Evolutionary conservation across 2,888 invertebrate species (phyloP).

Genomic region (Elegia similella): DNA sequence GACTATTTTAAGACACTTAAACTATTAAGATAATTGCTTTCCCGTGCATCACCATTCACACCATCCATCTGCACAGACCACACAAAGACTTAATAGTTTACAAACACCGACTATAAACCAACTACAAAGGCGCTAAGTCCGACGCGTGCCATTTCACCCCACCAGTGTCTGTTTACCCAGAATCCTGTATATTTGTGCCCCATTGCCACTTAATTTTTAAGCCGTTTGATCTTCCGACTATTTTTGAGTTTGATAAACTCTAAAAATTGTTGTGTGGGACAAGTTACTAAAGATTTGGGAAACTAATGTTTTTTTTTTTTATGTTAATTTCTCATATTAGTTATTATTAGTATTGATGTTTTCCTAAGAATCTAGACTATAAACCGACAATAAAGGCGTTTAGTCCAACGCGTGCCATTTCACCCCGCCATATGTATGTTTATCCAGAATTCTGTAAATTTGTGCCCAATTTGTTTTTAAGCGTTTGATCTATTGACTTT

Average conservation of each 20-base stretch:
- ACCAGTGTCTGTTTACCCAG: conserved; percentile 12
- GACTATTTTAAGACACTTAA: neutral
- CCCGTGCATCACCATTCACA: neutral
- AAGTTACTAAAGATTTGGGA: neutral
- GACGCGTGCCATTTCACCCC: conserved; percentile 11
- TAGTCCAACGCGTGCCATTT: conserved; percentile 8
- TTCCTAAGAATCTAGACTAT: no score
- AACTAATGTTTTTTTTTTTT: no score
- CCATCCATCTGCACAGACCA: neutral
- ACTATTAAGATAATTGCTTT: neutral
- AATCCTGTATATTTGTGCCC: conserved; percentile 7
- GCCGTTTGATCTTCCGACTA: conserved; percentile 22
- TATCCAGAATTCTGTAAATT: conserved; percentile 6
- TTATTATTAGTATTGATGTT: no score
- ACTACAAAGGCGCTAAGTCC: conserved; percentile 8
- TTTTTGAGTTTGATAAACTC: conserved; percentile 18
- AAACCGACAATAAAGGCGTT: conserved; percentile 9
- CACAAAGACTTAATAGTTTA: neutral
- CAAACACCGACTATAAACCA: neutral
- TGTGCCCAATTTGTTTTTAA: conserved; percentile 18
- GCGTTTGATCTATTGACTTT: conserved; percentile 22
- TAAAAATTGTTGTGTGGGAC: neutral
- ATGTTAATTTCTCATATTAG: no score
- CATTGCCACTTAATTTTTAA: conserved; percentile 19
- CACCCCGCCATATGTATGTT: conserved; percentile 5